Conservation (phyloP, 2,888 invertebrate genomes). For the Cryptus viduatorius region DNA sequence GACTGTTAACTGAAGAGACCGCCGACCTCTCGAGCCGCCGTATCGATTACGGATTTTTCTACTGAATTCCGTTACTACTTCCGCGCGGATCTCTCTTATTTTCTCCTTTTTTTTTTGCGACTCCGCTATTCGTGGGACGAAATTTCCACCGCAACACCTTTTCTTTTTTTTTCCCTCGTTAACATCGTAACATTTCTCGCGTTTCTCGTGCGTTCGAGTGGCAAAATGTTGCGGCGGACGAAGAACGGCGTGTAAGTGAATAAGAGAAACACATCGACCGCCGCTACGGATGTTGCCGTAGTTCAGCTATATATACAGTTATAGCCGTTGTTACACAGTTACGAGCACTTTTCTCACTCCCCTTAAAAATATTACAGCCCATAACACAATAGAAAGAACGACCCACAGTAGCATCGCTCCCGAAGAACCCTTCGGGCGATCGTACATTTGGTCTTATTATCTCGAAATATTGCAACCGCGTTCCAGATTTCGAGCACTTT, state of each 20-base stretch:
- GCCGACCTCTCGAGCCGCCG: background rate
- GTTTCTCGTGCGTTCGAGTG: background rate
- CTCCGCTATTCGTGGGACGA: background rate
- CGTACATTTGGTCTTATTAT: conserved; percentile 58
- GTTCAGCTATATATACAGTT: background rate
- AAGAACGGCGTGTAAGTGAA: conserved; percentile 21
- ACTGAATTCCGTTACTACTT: background rate
- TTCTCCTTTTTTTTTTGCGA: background rate
- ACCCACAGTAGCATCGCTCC: conserved; percentile 1
- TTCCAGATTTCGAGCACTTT: conserved; percentile 38
- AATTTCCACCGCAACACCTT: background rate
- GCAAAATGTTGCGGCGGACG: background rate
- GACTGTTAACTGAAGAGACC: no score
- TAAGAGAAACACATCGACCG: conserved; percentile 11
- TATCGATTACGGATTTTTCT: background rate
- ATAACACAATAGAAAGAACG: conserved; percentile 15
- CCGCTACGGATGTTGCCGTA: background rate
- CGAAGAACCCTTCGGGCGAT: conserved; percentile 23
- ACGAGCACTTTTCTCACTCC: conserved; percentile 21
- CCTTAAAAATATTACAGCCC: conserved; percentile 18
- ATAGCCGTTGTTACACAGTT: background rate
- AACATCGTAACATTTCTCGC: background rate
- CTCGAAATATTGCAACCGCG: conserved; percentile 59
- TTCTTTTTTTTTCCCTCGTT: conserved; percentile 11
- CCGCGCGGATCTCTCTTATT: background rate